phyloP scores from a whole-genome alignment of 2,113 vertebrate genomes.

The Struthio camelus region DNA sequence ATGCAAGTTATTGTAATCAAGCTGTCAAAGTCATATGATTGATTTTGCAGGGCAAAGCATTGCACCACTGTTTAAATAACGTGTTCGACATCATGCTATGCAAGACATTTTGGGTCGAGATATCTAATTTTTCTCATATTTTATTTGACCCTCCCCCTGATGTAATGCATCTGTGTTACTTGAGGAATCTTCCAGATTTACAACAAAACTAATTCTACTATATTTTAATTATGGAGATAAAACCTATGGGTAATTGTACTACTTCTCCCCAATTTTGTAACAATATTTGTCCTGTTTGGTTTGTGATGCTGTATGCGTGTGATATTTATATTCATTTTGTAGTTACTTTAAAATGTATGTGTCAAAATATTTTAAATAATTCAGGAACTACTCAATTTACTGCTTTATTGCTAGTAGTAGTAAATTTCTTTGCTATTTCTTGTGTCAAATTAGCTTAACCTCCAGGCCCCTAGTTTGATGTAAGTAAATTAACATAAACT shows the following conservation, averaged over 20 bases:
- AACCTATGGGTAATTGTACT: not conserved
- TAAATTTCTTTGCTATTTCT: not conserved
- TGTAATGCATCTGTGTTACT: not conserved
- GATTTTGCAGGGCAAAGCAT: not conserved
- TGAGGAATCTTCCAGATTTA: not conserved
- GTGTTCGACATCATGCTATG: not conserved
- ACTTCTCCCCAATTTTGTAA: not conserved
- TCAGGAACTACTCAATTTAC: not conserved
- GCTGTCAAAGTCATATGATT: not conserved
- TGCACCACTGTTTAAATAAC: not conserved
- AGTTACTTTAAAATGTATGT: not conserved
- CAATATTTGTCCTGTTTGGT: not conserved
- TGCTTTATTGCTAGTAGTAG: not conserved
- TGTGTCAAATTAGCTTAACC: not conserved
- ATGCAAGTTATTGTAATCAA: not conserved
- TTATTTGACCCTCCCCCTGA: not conserved
- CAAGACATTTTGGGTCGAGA: not conserved
- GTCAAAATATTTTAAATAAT: not conserved
- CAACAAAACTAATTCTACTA: not conserved
- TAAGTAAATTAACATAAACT: not conserved
- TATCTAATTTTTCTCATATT: not conserved
- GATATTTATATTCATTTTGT: not conserved
- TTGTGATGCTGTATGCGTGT: not conserved
- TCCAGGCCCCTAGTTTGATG: not conserved
- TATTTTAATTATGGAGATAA: not conserved